A percentile compares a stretch with the other conserved stretches of the same genome.
These are phyloP conservation scores for Noturus placidus DNA, from an alignment of 2,113 vertebrate species.

Conservation along the genomic window DNA sequence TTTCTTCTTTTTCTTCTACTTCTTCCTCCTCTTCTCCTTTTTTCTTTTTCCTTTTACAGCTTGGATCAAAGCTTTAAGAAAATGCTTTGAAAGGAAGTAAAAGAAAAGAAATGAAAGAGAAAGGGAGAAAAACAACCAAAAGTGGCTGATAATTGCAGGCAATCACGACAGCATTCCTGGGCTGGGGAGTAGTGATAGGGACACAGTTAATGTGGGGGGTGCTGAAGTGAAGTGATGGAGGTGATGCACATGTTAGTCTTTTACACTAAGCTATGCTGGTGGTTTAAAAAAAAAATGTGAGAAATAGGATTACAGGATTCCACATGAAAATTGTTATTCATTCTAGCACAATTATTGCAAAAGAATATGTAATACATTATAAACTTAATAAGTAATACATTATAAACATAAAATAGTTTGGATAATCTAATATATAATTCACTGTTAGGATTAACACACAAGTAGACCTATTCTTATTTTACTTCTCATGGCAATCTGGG, in stretches of 20 bases:
- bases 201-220: slow-evolving; percentile 12
- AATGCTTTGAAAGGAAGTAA: slow-evolving; percentile 47
- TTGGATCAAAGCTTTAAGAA: slow-evolving; percentile 42
- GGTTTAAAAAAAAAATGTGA: not conserved
- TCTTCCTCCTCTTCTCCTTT: not conserved
- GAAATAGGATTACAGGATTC: not conserved
- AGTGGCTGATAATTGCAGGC: slow-evolving; percentile 48
- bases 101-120: slow-evolving; percentile 43
- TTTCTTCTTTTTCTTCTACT: not conserved
- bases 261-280: slow-evolving; percentile 2
- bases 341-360: not conserved
- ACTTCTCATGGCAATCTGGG: not conserved
- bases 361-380: not conserved
- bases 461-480: not conserved
- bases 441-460: not conserved
- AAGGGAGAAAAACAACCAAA: slow-evolving; percentile 40
- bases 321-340: not conserved
- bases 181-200: slow-evolving; percentile 27
- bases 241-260: slow-evolving; percentile 21
- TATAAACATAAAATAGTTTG: not conserved
- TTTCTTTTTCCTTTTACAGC: slow-evolving; percentile 1
- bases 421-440: not conserved
- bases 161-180: slow-evolving; percentile 43
- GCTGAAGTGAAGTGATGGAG: slow-evolving; percentile 12
- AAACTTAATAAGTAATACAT: not conserved